These are phyloP conservation scores for Dicrostonyx torquatus DNA, from an alignment of 2,797 vertebrate genomes.

Conservation along the genomic window DNA sequence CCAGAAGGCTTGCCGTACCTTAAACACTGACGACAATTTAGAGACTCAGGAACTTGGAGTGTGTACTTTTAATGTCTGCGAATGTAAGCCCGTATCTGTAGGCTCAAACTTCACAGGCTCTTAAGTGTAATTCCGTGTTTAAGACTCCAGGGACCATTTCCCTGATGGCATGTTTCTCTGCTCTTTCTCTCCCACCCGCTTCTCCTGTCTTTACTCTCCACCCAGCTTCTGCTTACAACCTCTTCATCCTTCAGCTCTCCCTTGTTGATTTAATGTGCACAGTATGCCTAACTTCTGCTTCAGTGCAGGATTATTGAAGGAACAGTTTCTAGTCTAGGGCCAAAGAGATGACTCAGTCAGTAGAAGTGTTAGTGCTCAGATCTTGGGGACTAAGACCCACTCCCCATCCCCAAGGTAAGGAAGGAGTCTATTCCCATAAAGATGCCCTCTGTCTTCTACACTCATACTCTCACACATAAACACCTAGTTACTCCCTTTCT, in stretches of 20 bases:
- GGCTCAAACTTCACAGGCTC: not conserved
- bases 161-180: not conserved
- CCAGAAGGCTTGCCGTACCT: conserved; percentile 26
- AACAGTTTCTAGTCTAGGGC: not conserved
- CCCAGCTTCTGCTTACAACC: not conserved
- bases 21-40: not conserved
- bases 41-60: not conserved
- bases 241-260: not conserved
- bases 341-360: not conserved
- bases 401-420: not conserved
- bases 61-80: not conserved
- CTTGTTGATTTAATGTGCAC: not conserved
- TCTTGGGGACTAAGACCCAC: not conserved
- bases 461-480: too few relatives aligned
- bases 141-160: not conserved
- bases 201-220: not conserved
- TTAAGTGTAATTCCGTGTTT: not conserved
- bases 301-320: not conserved
- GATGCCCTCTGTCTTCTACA: not conserved
- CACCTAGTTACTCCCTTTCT: not conserved
- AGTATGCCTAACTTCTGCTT: not conserved
- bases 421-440: not conserved
- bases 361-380: not conserved
- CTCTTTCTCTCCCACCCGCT: not conserved
- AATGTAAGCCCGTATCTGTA: not conserved